Evolutionary conservation across 2,888 invertebrate genomes (phyloP), one percentile per base, ranked within the genome.

Genomic region (Chloromyia formosa): DNA sequence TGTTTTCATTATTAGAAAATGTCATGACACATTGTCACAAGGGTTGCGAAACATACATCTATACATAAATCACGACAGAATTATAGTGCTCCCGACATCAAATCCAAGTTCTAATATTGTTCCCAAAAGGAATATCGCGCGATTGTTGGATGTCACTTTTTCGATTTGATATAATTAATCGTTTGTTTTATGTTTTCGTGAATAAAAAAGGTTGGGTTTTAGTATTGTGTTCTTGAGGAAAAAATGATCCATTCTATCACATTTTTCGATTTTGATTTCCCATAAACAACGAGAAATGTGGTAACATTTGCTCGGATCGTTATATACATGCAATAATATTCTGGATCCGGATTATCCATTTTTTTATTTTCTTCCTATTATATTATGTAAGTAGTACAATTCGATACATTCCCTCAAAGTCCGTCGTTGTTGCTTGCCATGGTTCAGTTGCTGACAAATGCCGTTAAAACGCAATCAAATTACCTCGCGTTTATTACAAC

Each of bases 1-100:
- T 80, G 78, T 79, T 79, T 77, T 78, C 80, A 80, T 81, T 80
- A 81, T 82, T 80, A 79, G 81, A 81, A 81, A 79, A 80, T 79
- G 80, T 82, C 81, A 80, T 79, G 77, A 79, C 78, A 42, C 58
- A 71, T 54, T 69, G 10, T 40, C 35, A 27, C 54, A 71, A 56
- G 71, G 71, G 40, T 56, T 58, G 35, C 40, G 3, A 49, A 27
- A 35, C 7, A 35, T 35, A 35, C 27, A 35, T 35, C 3, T n/a
- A n/a, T n/a, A 14, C 58, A 71, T 71, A 71, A 71, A 71, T 71
- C 71, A 56, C 23, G 22, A 23, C n/a, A 54, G 18, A 53, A 53
- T 69, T 27, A 69, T 69, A 20, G 27, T 35, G 2, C 27, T 23
- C 69, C 54, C 18, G 18, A 23, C 35, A 27, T 2, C 2, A 23